Evolutionary conservation across 2,797 vertebrate genomes (phyloP), one percentile per base, ranked within the genome.

Genomic region (Ara ararauna): DNA sequence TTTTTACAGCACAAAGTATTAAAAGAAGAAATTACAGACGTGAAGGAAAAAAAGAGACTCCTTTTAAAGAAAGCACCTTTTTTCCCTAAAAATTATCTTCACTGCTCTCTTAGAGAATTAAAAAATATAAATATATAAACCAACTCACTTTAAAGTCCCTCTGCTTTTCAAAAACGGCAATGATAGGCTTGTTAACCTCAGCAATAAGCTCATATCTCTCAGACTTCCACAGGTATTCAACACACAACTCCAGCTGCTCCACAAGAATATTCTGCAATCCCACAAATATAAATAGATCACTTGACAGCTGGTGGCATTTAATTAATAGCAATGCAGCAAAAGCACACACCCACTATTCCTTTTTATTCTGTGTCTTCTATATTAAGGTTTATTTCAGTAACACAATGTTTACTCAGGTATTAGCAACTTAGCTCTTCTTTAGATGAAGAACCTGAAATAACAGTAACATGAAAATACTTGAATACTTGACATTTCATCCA

Each of bases 151-250:
- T 99, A 94, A 99, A 99, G 93, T 99, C 99, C 85, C 99, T 97
- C 86, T 99, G 99, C 96, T 99, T 99, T 97, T 99, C 99, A 96
- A 99, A 99, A 92, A 99, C 99, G 3, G 98, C 98, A 61, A 99
- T 99, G 90, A 99, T 98, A 42, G 99, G 99, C 56, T 99, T 99
- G 98, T 99, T 99, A 97, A 99, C 99, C 93, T 99, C 99, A 24
- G 99, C 99, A 42, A 99, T 99, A 91, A 99, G 99, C 93, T 99
- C 99, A 0, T 99, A 98, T 94, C 99, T 95, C 97, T 99, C 99
- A 4, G 99, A 99, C 90, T 99, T 99, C 99, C 99, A 99, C 66
- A 99, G 98, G 89, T 99, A 99, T 73, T 99, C 99, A 92, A 99
- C 99, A 96, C 99, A 99, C 94, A 99, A 95, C 93, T 99, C 99